These are phyloP conservation scores for Antechinus stuartii DNA, from an alignment of 2,113 vertebrate genomes.

Conservation along the genomic window DNA sequence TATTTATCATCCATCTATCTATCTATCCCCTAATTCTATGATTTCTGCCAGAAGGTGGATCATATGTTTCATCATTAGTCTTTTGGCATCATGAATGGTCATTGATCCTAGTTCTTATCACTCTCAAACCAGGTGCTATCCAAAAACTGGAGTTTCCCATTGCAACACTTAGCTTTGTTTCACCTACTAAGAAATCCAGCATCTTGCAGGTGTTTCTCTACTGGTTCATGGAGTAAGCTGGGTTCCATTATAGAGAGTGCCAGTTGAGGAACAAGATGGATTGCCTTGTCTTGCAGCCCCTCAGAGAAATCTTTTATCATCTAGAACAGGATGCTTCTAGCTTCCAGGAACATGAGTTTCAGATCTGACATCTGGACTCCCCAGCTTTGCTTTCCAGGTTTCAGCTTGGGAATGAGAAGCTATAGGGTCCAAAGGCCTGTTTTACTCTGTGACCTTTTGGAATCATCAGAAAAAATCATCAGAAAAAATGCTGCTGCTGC, in stretches of 20 bases:
- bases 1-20: too few relatives aligned
- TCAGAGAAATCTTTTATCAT: constrained; percentile 97
- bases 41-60: neutral
- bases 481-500: too few relatives aligned
- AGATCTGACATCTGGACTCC: constrained; percentile 93
- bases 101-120: too few relatives aligned
- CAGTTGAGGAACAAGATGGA: constrained; percentile 92
- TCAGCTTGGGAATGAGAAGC: constrained; percentile 95
- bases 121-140: too few relatives aligned
- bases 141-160: too few relatives aligned
- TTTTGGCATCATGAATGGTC: too few relatives aligned
- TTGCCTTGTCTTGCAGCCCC: constrained; percentile 93
- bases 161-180: too few relatives aligned
- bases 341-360: constrained; percentile 97
- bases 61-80: neutral
- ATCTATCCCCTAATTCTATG: neutral
- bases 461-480: too few relatives aligned
- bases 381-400: constrained; percentile 93
- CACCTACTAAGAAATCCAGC: too few relatives aligned
- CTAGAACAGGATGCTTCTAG: constrained; percentile 97
- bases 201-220: constrained; percentile 90
- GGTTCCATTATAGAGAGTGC: constrained; percentile 97
- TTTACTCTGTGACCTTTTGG: too few relatives aligned
- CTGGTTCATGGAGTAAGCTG: constrained; percentile 97
- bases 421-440: constrained; percentile 85